Percentiles rank a stretch among this genome's conserved stretches.
These are phyloP conservation scores for Poecilus cupreus DNA, from an alignment of 2,888 invertebrate genomes.

Conservation along the genomic window DNA sequence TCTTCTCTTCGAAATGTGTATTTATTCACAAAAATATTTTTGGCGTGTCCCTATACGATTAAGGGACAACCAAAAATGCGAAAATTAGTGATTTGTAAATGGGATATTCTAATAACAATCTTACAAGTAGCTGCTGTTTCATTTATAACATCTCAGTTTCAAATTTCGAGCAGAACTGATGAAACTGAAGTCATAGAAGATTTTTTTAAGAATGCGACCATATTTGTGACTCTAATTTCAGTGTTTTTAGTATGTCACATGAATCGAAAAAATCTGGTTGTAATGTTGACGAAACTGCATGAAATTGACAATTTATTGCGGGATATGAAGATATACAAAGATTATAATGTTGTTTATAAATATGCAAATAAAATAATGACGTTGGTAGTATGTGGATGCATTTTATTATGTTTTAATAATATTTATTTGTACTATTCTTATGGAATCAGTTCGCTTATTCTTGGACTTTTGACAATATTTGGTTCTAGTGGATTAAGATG, in stretches of 20 bases:
- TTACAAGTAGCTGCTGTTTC: not conserved
- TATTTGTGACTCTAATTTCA: not conserved
- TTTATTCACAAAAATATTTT: not conserved
- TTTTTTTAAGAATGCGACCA: not conserved
- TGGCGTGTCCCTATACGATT: not conserved
- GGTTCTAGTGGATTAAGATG: not conserved
- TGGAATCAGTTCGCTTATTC: not conserved
- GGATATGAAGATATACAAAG: not conserved
- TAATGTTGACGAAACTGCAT: not conserved
- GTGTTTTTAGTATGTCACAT: not conserved
- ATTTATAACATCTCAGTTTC: not conserved
- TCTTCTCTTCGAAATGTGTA: not conserved
- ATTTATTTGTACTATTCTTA: not conserved
- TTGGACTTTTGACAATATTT: not conserved
- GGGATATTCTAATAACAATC: not conserved
- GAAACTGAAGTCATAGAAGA: not conserved
- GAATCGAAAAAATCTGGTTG: not conserved
- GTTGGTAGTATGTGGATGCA: no score
- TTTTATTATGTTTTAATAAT: no score
- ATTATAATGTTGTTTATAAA: not conserved
- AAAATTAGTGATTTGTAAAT: not conserved
- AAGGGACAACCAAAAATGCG: not conserved
- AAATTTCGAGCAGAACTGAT: not conserved
- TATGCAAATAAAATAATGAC: not conserved
- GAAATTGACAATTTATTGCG: not conserved